Conservation (phyloP, 2,113 vertebrate species). For the Epinephelus lanceolatus region DNA sequence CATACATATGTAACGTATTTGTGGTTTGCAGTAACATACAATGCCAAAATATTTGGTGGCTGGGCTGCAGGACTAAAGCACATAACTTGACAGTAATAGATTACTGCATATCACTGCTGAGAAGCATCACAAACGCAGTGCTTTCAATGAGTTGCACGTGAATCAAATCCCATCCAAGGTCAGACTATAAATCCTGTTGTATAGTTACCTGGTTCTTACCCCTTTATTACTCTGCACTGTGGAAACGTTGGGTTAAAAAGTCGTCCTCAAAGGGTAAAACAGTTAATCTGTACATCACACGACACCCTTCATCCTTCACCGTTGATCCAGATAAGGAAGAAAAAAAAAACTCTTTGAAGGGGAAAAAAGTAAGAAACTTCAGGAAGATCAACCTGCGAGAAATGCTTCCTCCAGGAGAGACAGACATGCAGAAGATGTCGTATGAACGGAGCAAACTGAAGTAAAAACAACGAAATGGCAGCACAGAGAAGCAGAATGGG, state of each 20-base stretch:
- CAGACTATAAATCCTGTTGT: not conserved
- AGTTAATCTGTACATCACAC: not conserved
- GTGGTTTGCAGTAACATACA: too few species aligned
- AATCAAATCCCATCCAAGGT: not conserved
- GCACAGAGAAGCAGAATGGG: not conserved
- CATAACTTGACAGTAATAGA: not conserved
- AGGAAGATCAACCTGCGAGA: not conserved
- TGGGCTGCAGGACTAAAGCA: too few species aligned
- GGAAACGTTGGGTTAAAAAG: not conserved
- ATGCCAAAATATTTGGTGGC: too few species aligned
- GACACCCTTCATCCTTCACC: not conserved
- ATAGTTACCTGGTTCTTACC: not conserved
- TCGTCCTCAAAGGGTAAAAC: not conserved
- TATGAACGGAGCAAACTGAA: not conserved
- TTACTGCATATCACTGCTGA: not conserved
- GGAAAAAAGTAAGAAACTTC: not conserved
- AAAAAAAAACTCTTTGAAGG: not conserved
- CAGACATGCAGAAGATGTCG: not conserved
- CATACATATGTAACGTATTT: too few species aligned
- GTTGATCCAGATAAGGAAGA: conserved; percentile 2
- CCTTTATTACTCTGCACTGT: not conserved
- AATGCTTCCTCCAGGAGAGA: not conserved
- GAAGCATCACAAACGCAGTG: not conserved
- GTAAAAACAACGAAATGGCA: not conserved
- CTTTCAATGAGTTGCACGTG: not conserved